These are phyloP conservation scores for Nomada ruficornis DNA, from an alignment of 2,888 invertebrate genomes.

Conservation along the genomic window DNA sequence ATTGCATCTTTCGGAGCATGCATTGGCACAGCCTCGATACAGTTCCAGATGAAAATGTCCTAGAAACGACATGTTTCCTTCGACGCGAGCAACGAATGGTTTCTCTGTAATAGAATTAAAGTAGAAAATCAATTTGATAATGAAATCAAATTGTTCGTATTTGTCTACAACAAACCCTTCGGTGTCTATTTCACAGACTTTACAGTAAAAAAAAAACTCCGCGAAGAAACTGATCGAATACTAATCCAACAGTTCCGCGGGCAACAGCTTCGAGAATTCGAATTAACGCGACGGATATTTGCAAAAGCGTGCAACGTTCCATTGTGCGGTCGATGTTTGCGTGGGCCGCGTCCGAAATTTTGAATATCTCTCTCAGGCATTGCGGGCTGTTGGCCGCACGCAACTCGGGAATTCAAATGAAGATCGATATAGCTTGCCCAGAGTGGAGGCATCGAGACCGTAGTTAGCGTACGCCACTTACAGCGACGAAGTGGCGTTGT, in stretches of 20 bases:
- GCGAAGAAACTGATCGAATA: too few relatives aligned
- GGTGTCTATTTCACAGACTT: background rate
- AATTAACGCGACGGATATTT: slow-evolving; percentile 11
- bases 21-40: slow-evolving; percentile 8
- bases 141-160: background rate
- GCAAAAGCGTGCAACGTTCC: too few relatives aligned
- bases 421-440: slow-evolving; percentile 50
- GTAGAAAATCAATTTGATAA: too few relatives aligned
- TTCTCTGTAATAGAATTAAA: too few relatives aligned
- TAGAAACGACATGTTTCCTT: slow-evolving; percentile 14
- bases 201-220: too few relatives aligned
- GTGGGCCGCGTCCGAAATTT: slow-evolving; percentile 30
- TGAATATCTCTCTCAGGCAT: slow-evolving; percentile 42
- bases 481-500: too few relatives aligned
- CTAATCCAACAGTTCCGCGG: background rate
- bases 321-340: background rate
- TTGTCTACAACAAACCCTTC: background rate
- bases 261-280: background rate
- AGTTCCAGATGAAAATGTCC: slow-evolving; percentile 35
- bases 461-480: too few relatives aligned
- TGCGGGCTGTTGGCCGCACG: slow-evolving; percentile 2
- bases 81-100: background rate
- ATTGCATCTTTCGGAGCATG: slow-evolving; percentile 37
- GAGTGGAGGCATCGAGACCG: background rate
- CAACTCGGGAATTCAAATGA: slow-evolving; percentile 60